Percentiles rank a stretch among this genome's conserved stretches.
Conservation (phyloP, 2,113 vertebrate species). For the Lathamus discolor region DNA sequence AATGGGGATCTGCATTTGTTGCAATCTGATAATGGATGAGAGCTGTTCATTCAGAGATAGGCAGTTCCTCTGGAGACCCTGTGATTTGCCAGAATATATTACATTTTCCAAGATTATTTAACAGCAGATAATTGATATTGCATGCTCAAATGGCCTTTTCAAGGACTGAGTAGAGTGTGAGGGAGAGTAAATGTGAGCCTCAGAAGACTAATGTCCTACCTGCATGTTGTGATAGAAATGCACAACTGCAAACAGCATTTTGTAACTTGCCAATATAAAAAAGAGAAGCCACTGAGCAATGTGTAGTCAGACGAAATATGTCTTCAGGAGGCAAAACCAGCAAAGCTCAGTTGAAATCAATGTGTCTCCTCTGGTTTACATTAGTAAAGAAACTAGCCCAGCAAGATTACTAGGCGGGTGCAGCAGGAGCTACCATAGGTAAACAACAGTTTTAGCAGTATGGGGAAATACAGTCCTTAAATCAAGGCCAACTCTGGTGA, state of each 20-base stretch:
- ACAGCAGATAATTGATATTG: conserved; percentile 27
- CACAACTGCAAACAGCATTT: conserved; percentile 12
- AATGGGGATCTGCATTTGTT: neutral
- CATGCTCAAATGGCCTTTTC: conserved; percentile 46
- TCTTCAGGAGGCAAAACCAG: neutral
- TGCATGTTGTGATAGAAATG: conserved; percentile 15
- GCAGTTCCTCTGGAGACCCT: neutral
- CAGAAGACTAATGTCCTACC: conserved; percentile 35
- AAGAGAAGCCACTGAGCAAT: neutral
- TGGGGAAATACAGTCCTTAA: neutral
- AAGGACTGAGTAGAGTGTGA: neutral
- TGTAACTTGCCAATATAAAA: neutral
- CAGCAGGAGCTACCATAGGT: neutral
- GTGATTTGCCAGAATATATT: conserved; percentile 27
- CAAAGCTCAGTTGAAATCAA: neutral
- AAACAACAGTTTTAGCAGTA: neutral
- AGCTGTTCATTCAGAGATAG: neutral
- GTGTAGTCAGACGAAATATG: neutral
- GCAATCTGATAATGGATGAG: neutral
- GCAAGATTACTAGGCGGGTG: neutral
- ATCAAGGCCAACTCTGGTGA: neutral
- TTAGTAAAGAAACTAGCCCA: neutral
- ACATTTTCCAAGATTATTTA: conserved; percentile 50
- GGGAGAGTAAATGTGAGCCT: neutral
- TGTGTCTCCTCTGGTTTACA: neutral